These are phyloP conservation scores for Rotaria socialis DNA, from an alignment of 2,888 invertebrate species.

Conservation along the genomic window DNA sequence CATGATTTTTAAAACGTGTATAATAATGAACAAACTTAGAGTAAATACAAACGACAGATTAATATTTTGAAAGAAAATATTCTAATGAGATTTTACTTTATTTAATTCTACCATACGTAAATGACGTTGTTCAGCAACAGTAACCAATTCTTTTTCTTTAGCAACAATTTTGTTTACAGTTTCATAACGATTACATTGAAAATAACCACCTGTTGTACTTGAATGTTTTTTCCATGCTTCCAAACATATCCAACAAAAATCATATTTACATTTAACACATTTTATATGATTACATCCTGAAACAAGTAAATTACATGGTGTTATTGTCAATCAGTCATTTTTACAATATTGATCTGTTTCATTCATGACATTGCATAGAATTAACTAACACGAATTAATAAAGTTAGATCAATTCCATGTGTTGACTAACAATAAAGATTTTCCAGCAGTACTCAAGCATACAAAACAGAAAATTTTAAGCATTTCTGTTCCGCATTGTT, in stretches of 20 bases:
- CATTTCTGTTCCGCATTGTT: no score
- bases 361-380: no score
- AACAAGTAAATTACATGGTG: constrained; percentile 49
- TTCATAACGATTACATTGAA: constrained; percentile 67
- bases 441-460: no score
- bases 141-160: constrained; percentile 64
- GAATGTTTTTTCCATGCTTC: constrained; percentile 71
- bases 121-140: constrained; percentile 65
- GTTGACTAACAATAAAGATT: no score
- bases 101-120: constrained; percentile 45
- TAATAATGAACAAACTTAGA: constrained; percentile 66
- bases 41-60: neutral
- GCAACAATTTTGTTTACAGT: constrained; percentile 67
- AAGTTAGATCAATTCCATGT: no score
- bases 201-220: constrained; percentile 70
- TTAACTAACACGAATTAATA: no score
- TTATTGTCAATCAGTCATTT: no score
- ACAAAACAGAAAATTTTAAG: no score
- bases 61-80: no score
- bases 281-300: constrained; percentile 68
- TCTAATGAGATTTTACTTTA: neutral
- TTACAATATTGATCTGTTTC: no score
- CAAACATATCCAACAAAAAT: constrained; percentile 72
- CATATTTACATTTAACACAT: constrained; percentile 71
- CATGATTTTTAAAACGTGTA: constrained; percentile 67